Percentiles rank a stretch among this genome's conserved stretches.
Conservation (phyloP, 2,113 vertebrate genomes). For the Tragelaphus scriptus region DNA sequence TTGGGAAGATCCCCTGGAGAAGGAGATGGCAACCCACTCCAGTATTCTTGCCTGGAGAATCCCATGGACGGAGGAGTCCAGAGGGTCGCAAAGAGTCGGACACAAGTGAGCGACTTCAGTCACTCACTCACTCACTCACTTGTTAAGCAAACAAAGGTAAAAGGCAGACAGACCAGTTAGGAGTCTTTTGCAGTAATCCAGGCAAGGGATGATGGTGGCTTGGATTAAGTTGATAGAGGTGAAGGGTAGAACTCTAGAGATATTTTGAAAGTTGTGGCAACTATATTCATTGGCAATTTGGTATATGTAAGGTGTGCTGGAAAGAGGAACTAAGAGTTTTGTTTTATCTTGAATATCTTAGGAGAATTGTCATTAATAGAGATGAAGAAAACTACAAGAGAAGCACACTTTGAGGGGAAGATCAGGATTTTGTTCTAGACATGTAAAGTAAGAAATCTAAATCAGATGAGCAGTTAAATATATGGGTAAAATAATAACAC, state of each 20-base stretch:
- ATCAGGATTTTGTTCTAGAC: constrained; percentile 21
- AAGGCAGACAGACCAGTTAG: neutral
- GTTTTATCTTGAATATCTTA: neutral
- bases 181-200: neutral
- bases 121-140: neutral
- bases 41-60: too few relatives aligned
- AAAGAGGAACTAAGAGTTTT: neutral
- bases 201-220: neutral
- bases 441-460: neutral
- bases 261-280: neutral
- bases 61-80: too few relatives aligned
- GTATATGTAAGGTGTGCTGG: neutral
- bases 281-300: neutral
- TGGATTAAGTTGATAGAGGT: neutral
- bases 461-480: neutral
- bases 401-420: neutral
- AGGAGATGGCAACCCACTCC: too few relatives aligned
- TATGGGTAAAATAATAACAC: neutral
- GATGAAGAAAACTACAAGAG: neutral
- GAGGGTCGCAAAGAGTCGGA: too few relatives aligned
- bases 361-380: neutral
- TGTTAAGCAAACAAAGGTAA: neutral
- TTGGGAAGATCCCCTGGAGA: too few relatives aligned
- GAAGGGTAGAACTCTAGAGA: neutral
- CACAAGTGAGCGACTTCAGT: too few relatives aligned